Evolutionary conservation across 1,140 invertebrate genomes (phyloP).

Genomic region (Amyelois transitella): DNA sequence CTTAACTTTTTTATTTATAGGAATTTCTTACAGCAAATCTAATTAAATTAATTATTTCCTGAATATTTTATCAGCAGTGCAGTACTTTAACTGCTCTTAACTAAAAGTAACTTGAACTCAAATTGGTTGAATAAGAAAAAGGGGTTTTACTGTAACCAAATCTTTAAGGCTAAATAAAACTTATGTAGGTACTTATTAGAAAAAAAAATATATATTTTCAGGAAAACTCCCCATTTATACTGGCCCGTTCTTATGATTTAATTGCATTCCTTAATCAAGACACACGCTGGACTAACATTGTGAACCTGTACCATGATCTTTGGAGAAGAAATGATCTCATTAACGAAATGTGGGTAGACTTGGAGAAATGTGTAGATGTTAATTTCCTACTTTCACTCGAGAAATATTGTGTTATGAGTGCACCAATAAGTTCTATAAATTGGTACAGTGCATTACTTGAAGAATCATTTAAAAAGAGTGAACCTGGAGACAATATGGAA

Average conservation of each 20-base stretch:
- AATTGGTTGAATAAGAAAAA: too few relatives aligned
- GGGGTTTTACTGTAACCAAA: too few relatives aligned
- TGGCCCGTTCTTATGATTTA: conserved; percentile 86
- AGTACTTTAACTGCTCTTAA: too few relatives aligned
- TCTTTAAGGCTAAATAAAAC: too few relatives aligned
- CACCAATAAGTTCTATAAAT: conserved; percentile 79
- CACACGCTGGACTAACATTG: conserved; percentile 78
- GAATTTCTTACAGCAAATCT: too few relatives aligned
- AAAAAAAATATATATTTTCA: conserved; percentile 50
- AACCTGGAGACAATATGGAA: conserved; percentile 67
- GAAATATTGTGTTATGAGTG: conserved; percentile 80
- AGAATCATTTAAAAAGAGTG: too few relatives aligned
- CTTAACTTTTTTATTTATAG: too few relatives aligned
- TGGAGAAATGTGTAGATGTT: conserved; percentile 78
- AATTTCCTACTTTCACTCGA: conserved; percentile 79
- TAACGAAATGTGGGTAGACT: conserved; percentile 77
- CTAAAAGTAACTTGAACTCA: too few relatives aligned
- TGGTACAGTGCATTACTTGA: conserved; percentile 77
- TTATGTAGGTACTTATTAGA: background rate
- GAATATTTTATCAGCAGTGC: too few relatives aligned
- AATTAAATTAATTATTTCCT: too few relatives aligned
- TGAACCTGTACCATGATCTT: conserved; percentile 80
- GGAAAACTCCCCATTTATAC: conserved; percentile 84
- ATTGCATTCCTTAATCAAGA: conserved; percentile 89
- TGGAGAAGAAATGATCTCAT: conserved; percentile 78